These are phyloP conservation scores for Gymnoscelis rufifasciata DNA, from an alignment of 2,888 invertebrate species.

Conservation along the genomic window DNA sequence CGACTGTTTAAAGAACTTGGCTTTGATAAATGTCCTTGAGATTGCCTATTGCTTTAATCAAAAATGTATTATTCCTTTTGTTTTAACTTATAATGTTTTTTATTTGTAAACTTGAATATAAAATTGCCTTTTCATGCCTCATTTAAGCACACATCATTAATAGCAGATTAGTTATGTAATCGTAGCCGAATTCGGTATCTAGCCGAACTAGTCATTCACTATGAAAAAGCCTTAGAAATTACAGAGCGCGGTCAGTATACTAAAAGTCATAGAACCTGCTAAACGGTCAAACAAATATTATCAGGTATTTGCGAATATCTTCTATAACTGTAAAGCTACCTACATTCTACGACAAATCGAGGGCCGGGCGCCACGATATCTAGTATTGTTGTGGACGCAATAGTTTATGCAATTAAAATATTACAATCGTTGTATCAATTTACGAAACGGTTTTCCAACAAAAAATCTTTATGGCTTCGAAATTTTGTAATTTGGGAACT, in stretches of 20 bases:
- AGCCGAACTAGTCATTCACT: too few relatives aligned
- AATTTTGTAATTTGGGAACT: conserved; percentile 1
- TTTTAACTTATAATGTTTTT: too few relatives aligned
- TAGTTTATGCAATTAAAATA: conserved; percentile 17
- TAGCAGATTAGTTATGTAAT: too few relatives aligned
- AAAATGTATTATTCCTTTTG: too few relatives aligned
- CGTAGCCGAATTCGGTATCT: too few relatives aligned
- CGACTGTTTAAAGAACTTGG: too few relatives aligned
- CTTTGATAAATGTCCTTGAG: too few relatives aligned
- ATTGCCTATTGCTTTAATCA: too few relatives aligned
- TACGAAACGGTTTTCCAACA: conserved; percentile 11
- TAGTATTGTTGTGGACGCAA: conserved; percentile 9
- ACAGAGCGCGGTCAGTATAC: conserved; percentile 3
- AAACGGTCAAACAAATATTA: conserved; percentile 4
- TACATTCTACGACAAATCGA: conserved; percentile 7
- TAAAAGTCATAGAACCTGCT: conserved; percentile 9
- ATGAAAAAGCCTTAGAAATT: too few relatives aligned
- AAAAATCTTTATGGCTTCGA: conserved; percentile 1
- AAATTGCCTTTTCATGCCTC: too few relatives aligned
- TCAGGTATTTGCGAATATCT: conserved; percentile 6
- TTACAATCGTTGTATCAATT: conserved; percentile 16
- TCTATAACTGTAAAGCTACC: conserved; percentile 7
- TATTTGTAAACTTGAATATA: too few relatives aligned
- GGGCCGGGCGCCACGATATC: conserved; percentile 3
- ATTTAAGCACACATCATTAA: too few relatives aligned